Percentiles rank a stretch among this genome's conserved stretches.
Conservation (phyloP, 2,797 vertebrate species). For the Scolopax bukidnonensis region DNA sequence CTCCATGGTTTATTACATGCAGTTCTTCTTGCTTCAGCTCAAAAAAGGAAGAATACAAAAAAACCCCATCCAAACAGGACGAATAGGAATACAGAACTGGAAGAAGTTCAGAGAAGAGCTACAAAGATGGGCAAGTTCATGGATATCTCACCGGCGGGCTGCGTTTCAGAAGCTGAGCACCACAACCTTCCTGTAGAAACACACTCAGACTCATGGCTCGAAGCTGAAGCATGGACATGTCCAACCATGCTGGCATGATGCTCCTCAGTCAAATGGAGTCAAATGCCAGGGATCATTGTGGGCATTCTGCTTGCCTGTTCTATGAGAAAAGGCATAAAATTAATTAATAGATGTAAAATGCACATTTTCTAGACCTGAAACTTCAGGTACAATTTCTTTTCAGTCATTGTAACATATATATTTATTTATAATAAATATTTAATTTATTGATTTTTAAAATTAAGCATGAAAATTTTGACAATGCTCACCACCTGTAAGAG, state of each 20-base stretch:
- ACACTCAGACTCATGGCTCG: fast-evolving
- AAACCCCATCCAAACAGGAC: neutral
- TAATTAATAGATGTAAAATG: neutral
- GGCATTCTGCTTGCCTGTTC: neutral
- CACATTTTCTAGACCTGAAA: neutral
- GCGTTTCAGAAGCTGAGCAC: neutral
- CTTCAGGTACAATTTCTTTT: neutral
- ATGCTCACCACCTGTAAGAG: neutral
- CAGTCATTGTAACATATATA: neutral
- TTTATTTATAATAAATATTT: neutral
- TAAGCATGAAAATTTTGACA: neutral
- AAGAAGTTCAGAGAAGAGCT: neutral
- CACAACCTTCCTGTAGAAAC: fast-evolving
- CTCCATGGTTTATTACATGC: neutral
- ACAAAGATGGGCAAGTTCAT: neutral
- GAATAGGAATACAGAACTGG: neutral
- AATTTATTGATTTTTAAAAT: neutral
- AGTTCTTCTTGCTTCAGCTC: neutral
- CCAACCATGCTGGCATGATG: neutral
- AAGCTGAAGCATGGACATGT: neutral
- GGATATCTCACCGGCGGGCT: neutral
- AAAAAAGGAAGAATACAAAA: neutral
- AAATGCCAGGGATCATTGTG: neutral
- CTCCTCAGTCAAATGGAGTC: neutral
- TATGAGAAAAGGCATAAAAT: neutral